These are phyloP conservation scores for Halocynthia roretzi DNA, from an alignment of 23 tunicate genomes.

Conservation along the genomic window DNA sequence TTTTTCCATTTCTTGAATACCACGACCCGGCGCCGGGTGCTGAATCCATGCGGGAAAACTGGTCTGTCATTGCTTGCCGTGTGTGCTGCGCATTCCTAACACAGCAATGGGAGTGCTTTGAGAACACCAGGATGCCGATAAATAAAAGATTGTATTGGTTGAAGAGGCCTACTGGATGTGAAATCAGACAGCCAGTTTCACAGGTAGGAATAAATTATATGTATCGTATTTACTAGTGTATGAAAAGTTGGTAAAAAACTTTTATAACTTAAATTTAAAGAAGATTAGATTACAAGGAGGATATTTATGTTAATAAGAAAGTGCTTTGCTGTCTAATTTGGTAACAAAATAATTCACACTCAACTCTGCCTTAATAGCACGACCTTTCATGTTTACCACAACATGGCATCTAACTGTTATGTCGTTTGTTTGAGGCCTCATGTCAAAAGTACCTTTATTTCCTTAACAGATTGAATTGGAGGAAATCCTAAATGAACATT, in stretches of 20 bases:
- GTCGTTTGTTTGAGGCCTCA: neutral
- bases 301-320: no score
- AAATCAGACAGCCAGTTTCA: conserved; percentile 94
- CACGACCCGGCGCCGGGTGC: conserved; percentile 99
- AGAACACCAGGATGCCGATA: conserved; percentile 63
- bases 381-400: no score
- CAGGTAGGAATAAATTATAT: conserved; percentile 36
- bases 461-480: conserved; percentile 69
- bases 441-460: neutral
- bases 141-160: conserved; percentile 92
- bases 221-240: neutral
- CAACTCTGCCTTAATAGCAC: no score
- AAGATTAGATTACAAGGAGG: no score
- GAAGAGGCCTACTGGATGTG: conserved; percentile 95
- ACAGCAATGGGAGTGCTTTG: conserved; percentile 94
- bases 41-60: conserved; percentile 79
- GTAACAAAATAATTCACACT: no score
- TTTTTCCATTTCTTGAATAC: conserved; percentile 89
- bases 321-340: no score
- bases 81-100: conserved; percentile 68
- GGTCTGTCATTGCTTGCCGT: conserved; percentile 73
- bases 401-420: neutral
- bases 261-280: no score
- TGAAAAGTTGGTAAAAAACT: neutral
- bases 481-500: conserved; percentile 81